Percentiles rank a stretch among this genome's conserved stretches.
Conservation (phyloP, 2,888 invertebrate genomes). For the Neria commutata region DNA sequence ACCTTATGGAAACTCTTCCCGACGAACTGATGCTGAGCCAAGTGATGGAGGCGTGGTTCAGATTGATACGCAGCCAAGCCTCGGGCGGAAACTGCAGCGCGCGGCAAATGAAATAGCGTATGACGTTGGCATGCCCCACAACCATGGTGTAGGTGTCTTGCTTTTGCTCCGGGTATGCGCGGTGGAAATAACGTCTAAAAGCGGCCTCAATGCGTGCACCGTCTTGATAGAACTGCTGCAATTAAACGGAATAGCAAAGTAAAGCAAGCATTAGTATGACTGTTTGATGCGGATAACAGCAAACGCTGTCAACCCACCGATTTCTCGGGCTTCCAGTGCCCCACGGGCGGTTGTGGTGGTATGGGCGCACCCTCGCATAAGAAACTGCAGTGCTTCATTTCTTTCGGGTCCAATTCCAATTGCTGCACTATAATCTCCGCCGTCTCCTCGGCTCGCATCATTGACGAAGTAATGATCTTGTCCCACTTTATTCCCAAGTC, state of each 20-base stretch:
- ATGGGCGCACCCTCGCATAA: constrained; percentile 94
- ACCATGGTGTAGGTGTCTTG: constrained; percentile 86
- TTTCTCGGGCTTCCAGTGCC: constrained; percentile 85
- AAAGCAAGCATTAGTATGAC: not conserved
- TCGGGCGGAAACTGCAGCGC: constrained; percentile 96
- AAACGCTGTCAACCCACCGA: constrained; percentile 66
- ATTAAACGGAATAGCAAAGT: constrained; percentile 20
- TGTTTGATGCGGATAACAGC: not conserved
- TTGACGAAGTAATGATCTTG: constrained; percentile 82
- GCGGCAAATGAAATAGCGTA: constrained; percentile 92
- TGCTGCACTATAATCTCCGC: constrained; percentile 78
- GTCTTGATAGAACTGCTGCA: constrained; percentile 89
- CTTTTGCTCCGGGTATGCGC: constrained; percentile 81
- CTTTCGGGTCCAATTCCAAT: constrained; percentile 67
- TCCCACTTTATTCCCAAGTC: constrained; percentile 81
- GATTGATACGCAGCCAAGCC: constrained; percentile 91
- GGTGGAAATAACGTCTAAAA: constrained; percentile 89
- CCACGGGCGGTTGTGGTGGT: constrained; percentile 89
- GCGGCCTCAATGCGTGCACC: constrained; percentile 95
- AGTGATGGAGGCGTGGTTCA: constrained; percentile 93
- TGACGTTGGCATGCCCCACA: constrained; percentile 98
- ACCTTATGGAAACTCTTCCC: constrained; percentile 82
- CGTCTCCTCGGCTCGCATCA: constrained; percentile 93
- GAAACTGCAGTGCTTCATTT: constrained; percentile 72
- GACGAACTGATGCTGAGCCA: constrained; percentile 85